Conservation (phyloP, 2,888 invertebrate genomes). For the Megastigmus dorsalis region DNA sequence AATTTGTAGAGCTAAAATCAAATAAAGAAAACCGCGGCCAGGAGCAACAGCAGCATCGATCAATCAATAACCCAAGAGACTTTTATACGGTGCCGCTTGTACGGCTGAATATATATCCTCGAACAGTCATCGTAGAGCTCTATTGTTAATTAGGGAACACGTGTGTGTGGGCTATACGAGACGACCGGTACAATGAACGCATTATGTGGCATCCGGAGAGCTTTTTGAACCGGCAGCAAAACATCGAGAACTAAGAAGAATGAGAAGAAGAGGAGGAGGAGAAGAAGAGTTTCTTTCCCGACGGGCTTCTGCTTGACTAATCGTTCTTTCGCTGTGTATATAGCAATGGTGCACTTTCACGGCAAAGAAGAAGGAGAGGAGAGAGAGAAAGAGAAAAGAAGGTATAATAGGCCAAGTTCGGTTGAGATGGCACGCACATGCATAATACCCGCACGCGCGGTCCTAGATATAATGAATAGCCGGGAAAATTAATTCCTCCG, state of each 20-base stretch:
- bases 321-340: background rate
- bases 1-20: constrained; percentile 7
- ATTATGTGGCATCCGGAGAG: background rate
- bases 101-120: background rate
- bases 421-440: too few species aligned
- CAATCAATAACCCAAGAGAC: constrained; percentile 2
- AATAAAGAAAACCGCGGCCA: constrained; percentile 5
- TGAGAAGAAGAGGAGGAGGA: background rate
- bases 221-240: background rate
- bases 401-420: too few species aligned
- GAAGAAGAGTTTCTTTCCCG: background rate
- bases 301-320: constrained; percentile 9
- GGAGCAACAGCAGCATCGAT: background rate
- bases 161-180: background rate
- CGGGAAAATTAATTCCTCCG: constrained; percentile 11
- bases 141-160: constrained; percentile 25
- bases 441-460: too few species aligned
- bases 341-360: background rate
- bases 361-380: background rate
- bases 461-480: too few species aligned
- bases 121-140: background rate
- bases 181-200: background rate
- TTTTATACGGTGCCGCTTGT: background rate
- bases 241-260: background rate
- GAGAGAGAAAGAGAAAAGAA: too few species aligned